A percentile compares a stretch with the other conserved stretches of the same genome.
Evolutionary conservation across 2,797 vertebrate species (phyloP).

Genomic region (Chrosomus eos): DNA sequence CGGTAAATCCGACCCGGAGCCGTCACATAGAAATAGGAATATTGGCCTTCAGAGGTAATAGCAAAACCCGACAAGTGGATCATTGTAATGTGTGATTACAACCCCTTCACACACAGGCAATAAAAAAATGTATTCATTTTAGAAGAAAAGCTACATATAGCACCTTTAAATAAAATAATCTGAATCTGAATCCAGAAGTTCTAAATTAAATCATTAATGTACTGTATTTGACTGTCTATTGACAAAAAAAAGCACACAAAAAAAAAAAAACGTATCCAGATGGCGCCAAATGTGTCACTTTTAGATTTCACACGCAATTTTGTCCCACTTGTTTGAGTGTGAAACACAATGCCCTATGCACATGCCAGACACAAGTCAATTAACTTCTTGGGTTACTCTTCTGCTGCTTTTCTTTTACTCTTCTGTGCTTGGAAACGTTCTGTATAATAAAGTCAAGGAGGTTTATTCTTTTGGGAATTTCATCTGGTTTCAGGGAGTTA

Average conservation of each 20-base stretch:
- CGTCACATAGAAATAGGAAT: no score
- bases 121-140: no score
- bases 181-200: no score
- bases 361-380: slow-evolving; percentile 77
- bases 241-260: background rate
- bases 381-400: slow-evolving; percentile 74
- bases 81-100: no score
- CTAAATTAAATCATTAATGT: slow-evolving; percentile 6
- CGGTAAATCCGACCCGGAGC: no score
- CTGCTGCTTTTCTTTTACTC: slow-evolving; percentile 63
- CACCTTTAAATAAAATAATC: no score
- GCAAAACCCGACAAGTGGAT: no score
- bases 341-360: slow-evolving; percentile 78
- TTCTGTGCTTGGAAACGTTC: slow-evolving; percentile 79
- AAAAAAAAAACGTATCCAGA: background rate
- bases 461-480: slow-evolving; percentile 82
- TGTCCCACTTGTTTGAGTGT: slow-evolving; percentile 8
- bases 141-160: no score
- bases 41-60: no score
- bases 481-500: slow-evolving; percentile 79
- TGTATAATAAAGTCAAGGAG: slow-evolving; percentile 83
- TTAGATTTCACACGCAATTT: slow-evolving; percentile 1
- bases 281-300: slow-evolving; percentile 18
- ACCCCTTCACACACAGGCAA: no score
- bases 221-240: background rate